These are phyloP conservation scores for Spondyliosoma cantharus DNA, from an alignment of 2,797 vertebrate genomes.

Conservation along the genomic window DNA sequence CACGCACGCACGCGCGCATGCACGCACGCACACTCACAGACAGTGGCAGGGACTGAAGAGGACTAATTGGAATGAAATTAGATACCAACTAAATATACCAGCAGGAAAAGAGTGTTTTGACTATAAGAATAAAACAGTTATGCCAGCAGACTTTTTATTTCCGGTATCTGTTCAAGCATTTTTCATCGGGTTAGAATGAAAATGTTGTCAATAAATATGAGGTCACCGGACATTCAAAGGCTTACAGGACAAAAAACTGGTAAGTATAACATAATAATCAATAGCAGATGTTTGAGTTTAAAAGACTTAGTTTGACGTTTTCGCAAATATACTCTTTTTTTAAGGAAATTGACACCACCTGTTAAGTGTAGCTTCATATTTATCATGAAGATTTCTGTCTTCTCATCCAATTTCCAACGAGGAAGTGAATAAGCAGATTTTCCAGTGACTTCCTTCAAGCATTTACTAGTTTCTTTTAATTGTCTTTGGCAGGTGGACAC, in stretches of 20 bases:
- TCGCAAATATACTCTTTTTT: neutral
- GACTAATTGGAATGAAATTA: slow-evolving; percentile 68
- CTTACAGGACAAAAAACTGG: neutral
- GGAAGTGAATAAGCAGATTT: neutral
- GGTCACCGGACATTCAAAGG: neutral
- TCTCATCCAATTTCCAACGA: neutral
- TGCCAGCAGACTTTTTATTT: slow-evolving; percentile 20
- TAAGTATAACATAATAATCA: neutral
- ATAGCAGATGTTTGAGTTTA: slow-evolving; percentile 5
- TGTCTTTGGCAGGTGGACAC: slow-evolving; percentile 22
- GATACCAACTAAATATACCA: slow-evolving; percentile 40
- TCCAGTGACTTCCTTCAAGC: neutral
- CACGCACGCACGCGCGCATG: slow-evolving; percentile 18
- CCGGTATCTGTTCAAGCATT: slow-evolving; percentile 35
- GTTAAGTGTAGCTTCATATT: neutral
- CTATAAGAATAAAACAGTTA: slow-evolving; percentile 22
- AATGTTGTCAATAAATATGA: slow-evolving; percentile 24
- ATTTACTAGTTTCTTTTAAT: slow-evolving; percentile 15
- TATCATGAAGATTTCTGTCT: neutral
- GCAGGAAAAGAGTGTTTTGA: slow-evolving; percentile 42
- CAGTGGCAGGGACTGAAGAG: slow-evolving; percentile 41
- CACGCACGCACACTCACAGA: slow-evolving; percentile 17
- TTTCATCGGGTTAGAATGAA: slow-evolving; percentile 27
- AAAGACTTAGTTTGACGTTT: neutral
- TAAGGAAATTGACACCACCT: neutral